Evolutionary conservation across 2,797 vertebrate species (phyloP), one percentile per base, ranked within the genome.

Genomic region (Emydoidea blandingii): DNA sequence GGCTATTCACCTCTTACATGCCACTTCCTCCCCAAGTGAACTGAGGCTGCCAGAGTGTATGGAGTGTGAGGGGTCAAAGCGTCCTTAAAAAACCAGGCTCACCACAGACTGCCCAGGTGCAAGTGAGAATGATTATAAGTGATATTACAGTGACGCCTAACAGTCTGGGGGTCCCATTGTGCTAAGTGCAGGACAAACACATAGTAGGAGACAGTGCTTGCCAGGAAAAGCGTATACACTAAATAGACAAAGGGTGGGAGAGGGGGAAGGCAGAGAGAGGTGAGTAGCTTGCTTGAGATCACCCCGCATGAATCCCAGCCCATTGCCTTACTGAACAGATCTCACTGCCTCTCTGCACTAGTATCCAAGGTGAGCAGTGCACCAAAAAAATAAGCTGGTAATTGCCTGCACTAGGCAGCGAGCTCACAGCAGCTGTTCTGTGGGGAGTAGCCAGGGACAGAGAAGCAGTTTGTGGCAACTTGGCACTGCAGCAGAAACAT

Each of bases 381-480:
- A 52, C 79, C 11, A 52, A 8, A 23, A 87, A 92, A 83, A 54
- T 19, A 27, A 4, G 18, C 5, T 47, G 0, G 0, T 52, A 56
- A 62, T n/a, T 86, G 72, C 56, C 56, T 57, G 56, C 25, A 27
- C 56, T 4, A 27, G 25, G 56, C 56, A 57, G 27, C 78, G 86
- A 88, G 80, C 47, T 92, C 95, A 81, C 78, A 34, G 81, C 78
- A 72, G 79, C 82, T 90, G 12, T 81, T 95, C 91, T 74, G 80
- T 79, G 44, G 0, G 0, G 83, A 21, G 29, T 81, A 81, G 56
- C 89, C 94, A 91, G 49, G 7, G 81, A 83, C 82, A 81, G 41
- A 49, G 4, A 88, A 87, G 76, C 79, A 47, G 83, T 68, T 74
- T 83, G 49, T 74, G 49, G 56, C 83, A 49, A 56, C 49, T 74